These are phyloP conservation scores for Lamprotornis superbus DNA, from an alignment of 2,113 vertebrate genomes.

Conservation along the genomic window DNA sequence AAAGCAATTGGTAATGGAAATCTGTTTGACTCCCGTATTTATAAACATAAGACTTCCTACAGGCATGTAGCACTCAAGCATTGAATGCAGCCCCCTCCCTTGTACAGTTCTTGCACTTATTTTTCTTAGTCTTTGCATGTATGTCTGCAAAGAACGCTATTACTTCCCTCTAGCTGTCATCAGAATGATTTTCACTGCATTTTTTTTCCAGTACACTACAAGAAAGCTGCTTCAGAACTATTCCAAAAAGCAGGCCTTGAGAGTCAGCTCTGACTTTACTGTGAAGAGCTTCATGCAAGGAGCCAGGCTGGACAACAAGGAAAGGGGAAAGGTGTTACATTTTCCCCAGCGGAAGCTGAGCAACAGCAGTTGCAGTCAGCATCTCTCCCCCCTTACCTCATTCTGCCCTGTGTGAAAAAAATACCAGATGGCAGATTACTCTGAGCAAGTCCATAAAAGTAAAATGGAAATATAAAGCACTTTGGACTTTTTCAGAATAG, in stretches of 20 bases:
- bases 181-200: neutral
- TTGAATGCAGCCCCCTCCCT: neutral
- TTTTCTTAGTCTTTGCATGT: neutral
- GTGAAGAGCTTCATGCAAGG: neutral
- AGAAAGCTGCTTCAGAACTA: neutral
- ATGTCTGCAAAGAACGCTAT: neutral
- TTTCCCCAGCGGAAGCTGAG: neutral
- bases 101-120: neutral
- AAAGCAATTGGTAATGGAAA: neutral
- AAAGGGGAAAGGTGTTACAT: neutral
- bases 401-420: neutral
- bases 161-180: slow-evolving; percentile 17
- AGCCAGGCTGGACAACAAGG: neutral
- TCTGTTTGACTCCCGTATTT: neutral
- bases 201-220: neutral
- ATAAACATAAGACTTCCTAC: neutral
- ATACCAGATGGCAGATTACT: neutral
- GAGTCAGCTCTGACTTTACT: neutral
- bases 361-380: neutral
- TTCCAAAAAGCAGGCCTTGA: neutral
- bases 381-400: neutral
- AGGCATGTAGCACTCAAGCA: neutral
- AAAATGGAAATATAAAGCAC: neutral
- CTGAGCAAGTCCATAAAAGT: neutral
- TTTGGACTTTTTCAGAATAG: neutral